Evolutionary conservation across 2,113 vertebrate species (phyloP).

Genomic region (Coptodon bakossiorum): DNA sequence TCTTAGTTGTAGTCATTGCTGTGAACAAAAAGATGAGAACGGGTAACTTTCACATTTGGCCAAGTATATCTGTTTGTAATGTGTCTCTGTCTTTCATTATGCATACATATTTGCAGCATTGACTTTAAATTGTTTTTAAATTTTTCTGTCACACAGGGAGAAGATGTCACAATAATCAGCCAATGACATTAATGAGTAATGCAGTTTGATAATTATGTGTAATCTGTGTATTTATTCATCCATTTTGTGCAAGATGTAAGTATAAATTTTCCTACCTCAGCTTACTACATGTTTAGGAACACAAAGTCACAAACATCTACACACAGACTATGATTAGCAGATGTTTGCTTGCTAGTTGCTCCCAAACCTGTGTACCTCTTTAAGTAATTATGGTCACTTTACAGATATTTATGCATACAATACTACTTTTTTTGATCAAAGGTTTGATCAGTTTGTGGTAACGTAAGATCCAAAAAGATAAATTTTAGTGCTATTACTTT

Average conservation of each 20-base stretch:
- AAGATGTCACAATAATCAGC: background rate
- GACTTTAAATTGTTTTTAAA: background rate
- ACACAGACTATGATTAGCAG: background rate
- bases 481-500: background rate
- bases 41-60: background rate
- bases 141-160: background rate
- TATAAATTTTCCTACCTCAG: background rate
- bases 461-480: too few species aligned
- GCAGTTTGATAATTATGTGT: background rate
- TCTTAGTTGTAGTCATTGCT: background rate
- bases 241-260: background rate
- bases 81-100: background rate
- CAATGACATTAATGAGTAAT: background rate
- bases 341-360: background rate
- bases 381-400: too few species aligned
- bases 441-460: too few species aligned
- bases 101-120: background rate
- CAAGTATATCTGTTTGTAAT: background rate
- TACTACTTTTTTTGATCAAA: too few species aligned
- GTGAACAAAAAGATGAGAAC: background rate
- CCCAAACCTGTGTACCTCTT: too few species aligned
- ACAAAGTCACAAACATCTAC: background rate
- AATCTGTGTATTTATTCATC: background rate
- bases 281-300: background rate
- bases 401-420: too few species aligned